These are phyloP conservation scores for Cebus imitator DNA, from an alignment of 2,113 vertebrate genomes.

Conservation along the genomic window DNA sequence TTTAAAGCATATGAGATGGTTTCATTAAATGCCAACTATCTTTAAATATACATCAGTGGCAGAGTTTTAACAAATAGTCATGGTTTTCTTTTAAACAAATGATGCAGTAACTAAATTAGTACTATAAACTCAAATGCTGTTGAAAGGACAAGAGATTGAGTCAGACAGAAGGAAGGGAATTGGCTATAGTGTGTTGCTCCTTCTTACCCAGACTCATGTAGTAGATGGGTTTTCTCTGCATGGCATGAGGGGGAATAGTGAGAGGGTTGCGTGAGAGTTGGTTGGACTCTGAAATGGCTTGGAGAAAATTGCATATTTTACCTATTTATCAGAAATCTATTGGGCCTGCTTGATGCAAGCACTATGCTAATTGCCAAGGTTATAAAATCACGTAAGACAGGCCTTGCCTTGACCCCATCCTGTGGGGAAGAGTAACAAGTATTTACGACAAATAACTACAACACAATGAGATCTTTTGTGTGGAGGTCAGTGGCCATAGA, in stretches of 20 bases:
- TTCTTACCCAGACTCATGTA: neutral
- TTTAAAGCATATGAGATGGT: neutral
- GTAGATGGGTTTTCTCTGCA: neutral
- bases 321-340: neutral
- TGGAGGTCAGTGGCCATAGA: neutral
- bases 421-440: neutral
- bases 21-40: neutral
- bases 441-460: neutral
- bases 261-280: neutral
- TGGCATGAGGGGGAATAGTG: accelerated
- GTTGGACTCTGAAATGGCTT: neutral
- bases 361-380: neutral
- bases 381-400: neutral
- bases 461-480: neutral
- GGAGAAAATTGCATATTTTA: neutral
- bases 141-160: neutral
- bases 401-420: neutral
- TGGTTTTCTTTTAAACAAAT: neutral
- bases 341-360: neutral
- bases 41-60: neutral
- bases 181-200: accelerated
- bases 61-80: neutral
- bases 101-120: neutral
- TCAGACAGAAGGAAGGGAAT: neutral
- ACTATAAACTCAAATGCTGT: neutral